Evolutionary conservation across 2,888 invertebrate species (phyloP).

Genomic region (Polydrusus tereticollis): DNA sequence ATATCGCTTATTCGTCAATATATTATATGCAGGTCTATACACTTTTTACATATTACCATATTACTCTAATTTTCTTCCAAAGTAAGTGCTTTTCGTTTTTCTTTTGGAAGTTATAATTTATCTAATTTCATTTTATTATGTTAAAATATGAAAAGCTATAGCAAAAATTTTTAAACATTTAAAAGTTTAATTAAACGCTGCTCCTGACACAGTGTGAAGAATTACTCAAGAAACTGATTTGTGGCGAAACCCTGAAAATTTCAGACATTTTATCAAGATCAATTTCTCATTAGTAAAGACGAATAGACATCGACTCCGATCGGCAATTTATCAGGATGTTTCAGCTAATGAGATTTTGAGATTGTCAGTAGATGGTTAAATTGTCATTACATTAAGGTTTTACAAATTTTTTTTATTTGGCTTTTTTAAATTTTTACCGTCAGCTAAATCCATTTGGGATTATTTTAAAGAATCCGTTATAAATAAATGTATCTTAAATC

Average conservation of each 20-base stretch:
- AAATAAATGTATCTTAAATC: no score
- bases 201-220: background rate
- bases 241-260: conserved; percentile 28
- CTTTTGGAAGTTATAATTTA: no score
- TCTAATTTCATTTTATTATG: no score
- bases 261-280: conserved; percentile 42
- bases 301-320: conserved; percentile 41
- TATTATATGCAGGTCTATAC: no score
- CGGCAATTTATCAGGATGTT: conserved; percentile 39
- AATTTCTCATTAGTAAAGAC: conserved; percentile 43
- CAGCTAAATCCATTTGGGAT: background rate
- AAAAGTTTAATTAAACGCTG: background rate
- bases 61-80: no score
- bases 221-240: conserved; percentile 20
- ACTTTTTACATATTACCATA: no score
- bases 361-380: conserved; percentile 33
- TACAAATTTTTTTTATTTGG: background rate
- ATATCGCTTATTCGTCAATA: no score
- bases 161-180: no score
- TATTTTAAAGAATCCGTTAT: background rate
- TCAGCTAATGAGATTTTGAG: conserved; percentile 40
- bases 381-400: background rate
- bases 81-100: no score
- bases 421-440: background rate
- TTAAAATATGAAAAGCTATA: no score